phyloP scores from a whole-genome alignment of 2,888 invertebrate genomes.

The Calliphora vomitoria region DNA sequence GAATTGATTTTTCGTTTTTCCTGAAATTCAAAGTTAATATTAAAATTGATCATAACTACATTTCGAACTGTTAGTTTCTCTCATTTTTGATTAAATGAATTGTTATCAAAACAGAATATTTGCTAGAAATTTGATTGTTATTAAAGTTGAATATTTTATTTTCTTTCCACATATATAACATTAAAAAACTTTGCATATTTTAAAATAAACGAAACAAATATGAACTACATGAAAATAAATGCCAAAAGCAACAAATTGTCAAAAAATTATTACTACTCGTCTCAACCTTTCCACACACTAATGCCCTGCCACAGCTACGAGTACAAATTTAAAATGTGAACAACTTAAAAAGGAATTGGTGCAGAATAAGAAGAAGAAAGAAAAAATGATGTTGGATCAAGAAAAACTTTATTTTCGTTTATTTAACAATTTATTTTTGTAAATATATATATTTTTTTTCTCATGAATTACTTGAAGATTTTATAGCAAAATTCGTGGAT shows the following conservation, averaged over 20 bases:
- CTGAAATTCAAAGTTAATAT: no score
- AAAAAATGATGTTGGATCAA: constrained; percentile 56
- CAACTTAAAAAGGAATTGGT: constrained; percentile 53
- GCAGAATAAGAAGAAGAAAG: constrained; percentile 39
- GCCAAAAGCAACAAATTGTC: constrained; percentile 66
- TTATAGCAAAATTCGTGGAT: neutral
- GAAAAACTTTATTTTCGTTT: constrained; percentile 71
- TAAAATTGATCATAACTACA: no score
- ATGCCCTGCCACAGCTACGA: no score
- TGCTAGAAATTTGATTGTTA: no score
- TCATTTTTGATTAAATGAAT: no score
- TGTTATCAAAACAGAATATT: no score
- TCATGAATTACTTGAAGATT: constrained; percentile 69
- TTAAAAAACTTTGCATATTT: neutral
- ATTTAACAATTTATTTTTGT: constrained; percentile 62
- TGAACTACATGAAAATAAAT: constrained; percentile 35
- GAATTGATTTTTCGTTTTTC: no score
- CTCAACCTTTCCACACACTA: no score
- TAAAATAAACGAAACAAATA: constrained; percentile 36
- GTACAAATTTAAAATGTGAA: constrained; percentile 25
- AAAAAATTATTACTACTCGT: neutral
- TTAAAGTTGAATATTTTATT: no score
- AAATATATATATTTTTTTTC: constrained; percentile 51
- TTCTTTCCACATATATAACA: no score
- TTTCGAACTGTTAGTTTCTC: no score